Evolutionary conservation across 2,113 vertebrate genomes (phyloP), one percentile per base, ranked within the genome.

Genomic region (Embiotoca jacksoni): DNA sequence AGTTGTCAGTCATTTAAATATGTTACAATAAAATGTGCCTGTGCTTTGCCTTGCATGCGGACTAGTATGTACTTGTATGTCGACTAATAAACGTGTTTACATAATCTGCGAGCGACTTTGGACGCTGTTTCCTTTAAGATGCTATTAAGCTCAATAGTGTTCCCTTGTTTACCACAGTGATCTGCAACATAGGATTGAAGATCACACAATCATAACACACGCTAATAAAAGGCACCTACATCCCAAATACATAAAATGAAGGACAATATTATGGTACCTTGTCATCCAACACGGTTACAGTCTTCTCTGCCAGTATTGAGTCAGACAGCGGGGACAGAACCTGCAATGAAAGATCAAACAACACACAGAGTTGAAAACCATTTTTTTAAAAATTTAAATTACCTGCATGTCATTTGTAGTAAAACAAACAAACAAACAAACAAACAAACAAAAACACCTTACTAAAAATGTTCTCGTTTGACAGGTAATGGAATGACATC

Each of bases 281-380:
- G 83, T 99, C 98, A 50, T 99, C 97, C 80, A 97, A 88, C 23
- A 99, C 98, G 0, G 95, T 96, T 78, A 99, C 95, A 0, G 98
- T 98, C 91, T 97, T 99, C 92, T 99, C 98, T 5, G 98, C 98
- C 93, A 99, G 89, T 84, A 99, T 99, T 47, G 98, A 97, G 85
- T 99, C 98, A 0, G 97, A 99, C 47, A 98, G 94, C 0, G 98
- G 98, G 0, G 97, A 99, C 68, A 99, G 93, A 31, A 99, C 97
- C 98, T 99, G 84, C 11, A 66, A 53, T 10, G 7, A 44, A 52
- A 23, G 2, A 44, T 4, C 41, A 44, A 13, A 44, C 41, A 11
- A 23, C 49, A 52, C 4, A 23, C 7, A 11, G 11, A 46, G 5
- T 46, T 16, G 4, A 52, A 23, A 2, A 44, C 37, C 4, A 5